Evolutionary conservation across 2,797 vertebrate genomes (phyloP).

Genomic region (Pseudomugil gertrudae): DNA sequence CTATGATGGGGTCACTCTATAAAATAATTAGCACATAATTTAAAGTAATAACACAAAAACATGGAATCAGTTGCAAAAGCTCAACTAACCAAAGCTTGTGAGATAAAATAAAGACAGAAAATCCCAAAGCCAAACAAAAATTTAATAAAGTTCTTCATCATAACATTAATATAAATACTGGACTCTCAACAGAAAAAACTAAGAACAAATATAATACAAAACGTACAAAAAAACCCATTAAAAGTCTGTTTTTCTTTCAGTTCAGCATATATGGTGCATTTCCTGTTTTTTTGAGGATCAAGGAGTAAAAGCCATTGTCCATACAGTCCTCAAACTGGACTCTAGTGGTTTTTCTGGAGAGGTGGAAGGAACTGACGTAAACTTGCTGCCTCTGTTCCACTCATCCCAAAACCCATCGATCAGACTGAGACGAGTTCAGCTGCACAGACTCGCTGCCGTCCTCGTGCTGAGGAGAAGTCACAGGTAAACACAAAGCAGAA

Average conservation of each 20-base stretch:
- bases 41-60: too few relatives aligned
- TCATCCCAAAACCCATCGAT: constrained; percentile 71
- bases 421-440: constrained; percentile 74
- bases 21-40: too few relatives aligned
- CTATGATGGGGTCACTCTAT: too few relatives aligned
- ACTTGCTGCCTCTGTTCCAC: constrained; percentile 2
- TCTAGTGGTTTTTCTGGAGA: constrained; percentile 18
- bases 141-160: constrained; percentile 72
- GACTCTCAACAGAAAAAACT: constrained; percentile 57
- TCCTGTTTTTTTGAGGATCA: constrained; percentile 31
- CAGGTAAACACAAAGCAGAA: background rate
- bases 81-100: constrained; percentile 9
- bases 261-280: constrained; percentile 32
- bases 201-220: constrained; percentile 71
- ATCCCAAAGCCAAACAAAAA: constrained; percentile 52
- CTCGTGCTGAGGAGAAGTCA: constrained; percentile 3
- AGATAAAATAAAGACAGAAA: constrained; percentile 15
- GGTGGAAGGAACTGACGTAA: constrained; percentile 13
- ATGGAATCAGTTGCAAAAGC: too few relatives aligned
- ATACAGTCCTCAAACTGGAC: constrained; percentile 25
- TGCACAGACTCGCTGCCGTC: constrained; percentile 76
- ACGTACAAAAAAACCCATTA: constrained; percentile 68
- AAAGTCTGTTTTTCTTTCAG: constrained; percentile 41
- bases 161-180: constrained; percentile 74
- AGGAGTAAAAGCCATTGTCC: constrained; percentile 39